Conservation (phyloP, 1,140 invertebrate species). For the Brachionus rotundiformis region DNA sequence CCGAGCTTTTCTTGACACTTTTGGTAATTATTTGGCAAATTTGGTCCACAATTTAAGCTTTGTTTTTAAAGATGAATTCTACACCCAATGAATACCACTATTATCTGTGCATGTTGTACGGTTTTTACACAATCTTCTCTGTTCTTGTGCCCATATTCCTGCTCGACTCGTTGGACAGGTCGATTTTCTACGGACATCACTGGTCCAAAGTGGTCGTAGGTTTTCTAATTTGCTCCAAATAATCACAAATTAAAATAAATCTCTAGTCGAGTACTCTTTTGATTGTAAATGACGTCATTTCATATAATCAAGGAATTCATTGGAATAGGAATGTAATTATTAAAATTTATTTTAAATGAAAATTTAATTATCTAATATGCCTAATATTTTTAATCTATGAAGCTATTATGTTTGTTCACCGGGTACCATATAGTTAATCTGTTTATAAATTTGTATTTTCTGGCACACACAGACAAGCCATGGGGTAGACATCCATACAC, state of each 20-base stretch:
- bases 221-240: neutral
- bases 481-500: conserved; percentile 1
- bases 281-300: neutral
- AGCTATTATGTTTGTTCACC: neutral
- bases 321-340: conserved; percentile 9
- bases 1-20: neutral
- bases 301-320: neutral
- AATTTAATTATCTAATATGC: too few species aligned
- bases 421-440: neutral
- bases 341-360: neutral
- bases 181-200: neutral
- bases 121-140: neutral
- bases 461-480: neutral
- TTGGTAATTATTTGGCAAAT: neutral
- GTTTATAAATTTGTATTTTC: neutral
- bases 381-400: too few species aligned
- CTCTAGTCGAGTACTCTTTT: neutral
- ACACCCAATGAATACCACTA: neutral
- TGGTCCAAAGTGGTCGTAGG: conserved; percentile 3
- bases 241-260: neutral
- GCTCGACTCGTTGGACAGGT: neutral
- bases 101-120: conserved; percentile 6
- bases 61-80: neutral
- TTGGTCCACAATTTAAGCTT: neutral
- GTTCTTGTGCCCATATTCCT: neutral